Evolutionary conservation across 92 coral and sea anemone genomes (phyloP).

Genomic region (Heliopora coerulea): DNA sequence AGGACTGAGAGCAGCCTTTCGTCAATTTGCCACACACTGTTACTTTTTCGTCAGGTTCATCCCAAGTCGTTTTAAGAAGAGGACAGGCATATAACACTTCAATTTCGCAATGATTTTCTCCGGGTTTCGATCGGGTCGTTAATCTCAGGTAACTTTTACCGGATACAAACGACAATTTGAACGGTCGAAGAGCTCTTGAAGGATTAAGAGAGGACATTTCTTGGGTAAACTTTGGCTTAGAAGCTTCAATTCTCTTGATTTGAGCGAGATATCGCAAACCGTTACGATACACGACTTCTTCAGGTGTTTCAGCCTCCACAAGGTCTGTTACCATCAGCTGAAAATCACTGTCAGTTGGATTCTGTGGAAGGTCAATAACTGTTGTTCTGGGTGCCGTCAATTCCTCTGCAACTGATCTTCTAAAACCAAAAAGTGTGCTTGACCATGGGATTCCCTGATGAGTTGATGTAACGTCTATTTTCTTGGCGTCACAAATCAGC

Average conservation of each 20-base stretch:
- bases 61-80: background rate
- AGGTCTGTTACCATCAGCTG: constrained; percentile 49
- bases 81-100: constrained; percentile 17
- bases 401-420: constrained; percentile 65
- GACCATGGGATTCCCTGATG: constrained; percentile 50
- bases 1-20: background rate
- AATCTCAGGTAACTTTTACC: background rate
- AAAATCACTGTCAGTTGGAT: constrained; percentile 37
- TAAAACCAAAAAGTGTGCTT: constrained; percentile 60
- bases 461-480: background rate
- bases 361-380: constrained; percentile 48
- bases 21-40: constrained; percentile 5
- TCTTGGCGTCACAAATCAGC: background rate
- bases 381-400: constrained; percentile 38
- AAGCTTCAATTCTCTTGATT: constrained; percentile 11
- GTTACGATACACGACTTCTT: constrained; percentile 58
- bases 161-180: constrained; percentile 16
- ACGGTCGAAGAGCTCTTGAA: background rate
- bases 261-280: constrained; percentile 59
- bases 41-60: background rate
- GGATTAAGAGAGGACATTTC: background rate
- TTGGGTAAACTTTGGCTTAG: background rate
- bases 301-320: constrained; percentile 31
- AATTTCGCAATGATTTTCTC: background rate
- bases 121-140: background rate